These are phyloP conservation scores for Chironomus riparius DNA, from an alignment of 2,888 invertebrate species.

Conservation along the genomic window DNA sequence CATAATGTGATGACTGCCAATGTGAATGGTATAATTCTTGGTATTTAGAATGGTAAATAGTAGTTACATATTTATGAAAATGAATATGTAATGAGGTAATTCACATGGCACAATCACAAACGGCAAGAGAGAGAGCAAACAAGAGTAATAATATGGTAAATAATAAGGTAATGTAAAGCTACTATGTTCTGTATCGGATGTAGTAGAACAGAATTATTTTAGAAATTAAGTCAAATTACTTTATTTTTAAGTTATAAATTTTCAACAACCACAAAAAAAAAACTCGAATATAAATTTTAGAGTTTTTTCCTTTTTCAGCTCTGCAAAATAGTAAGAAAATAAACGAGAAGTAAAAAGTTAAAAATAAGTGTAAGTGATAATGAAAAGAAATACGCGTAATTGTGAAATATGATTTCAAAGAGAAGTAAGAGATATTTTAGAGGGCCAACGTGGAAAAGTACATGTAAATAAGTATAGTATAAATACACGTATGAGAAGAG, in stretches of 20 bases:
- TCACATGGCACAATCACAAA: background rate
- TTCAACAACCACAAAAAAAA: background rate
- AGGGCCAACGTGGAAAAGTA: slow-evolving; percentile 19
- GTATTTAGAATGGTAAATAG: background rate
- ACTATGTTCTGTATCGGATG: slow-evolving; percentile 26
- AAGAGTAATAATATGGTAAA: background rate
- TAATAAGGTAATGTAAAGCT: slow-evolving; percentile 10
- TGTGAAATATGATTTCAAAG: background rate
- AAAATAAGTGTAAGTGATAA: background rate
- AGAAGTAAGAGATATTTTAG: background rate
- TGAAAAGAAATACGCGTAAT: background rate
- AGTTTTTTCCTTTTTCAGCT: no score
- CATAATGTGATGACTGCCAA: background rate
- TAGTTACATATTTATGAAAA: background rate
- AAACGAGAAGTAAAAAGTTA: no score
- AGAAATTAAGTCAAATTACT: background rate
- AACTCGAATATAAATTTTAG: no score
- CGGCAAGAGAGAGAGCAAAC: background rate
- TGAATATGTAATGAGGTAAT: background rate
- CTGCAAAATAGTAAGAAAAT: no score
- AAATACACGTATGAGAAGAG: background rate
- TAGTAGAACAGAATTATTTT: background rate
- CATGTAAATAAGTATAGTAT: background rate
- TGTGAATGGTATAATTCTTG: background rate
- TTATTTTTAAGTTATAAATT: background rate